Evolutionary conservation across 2,888 invertebrate species (phyloP).

Genomic region (Heteromurus nitidus): DNA sequence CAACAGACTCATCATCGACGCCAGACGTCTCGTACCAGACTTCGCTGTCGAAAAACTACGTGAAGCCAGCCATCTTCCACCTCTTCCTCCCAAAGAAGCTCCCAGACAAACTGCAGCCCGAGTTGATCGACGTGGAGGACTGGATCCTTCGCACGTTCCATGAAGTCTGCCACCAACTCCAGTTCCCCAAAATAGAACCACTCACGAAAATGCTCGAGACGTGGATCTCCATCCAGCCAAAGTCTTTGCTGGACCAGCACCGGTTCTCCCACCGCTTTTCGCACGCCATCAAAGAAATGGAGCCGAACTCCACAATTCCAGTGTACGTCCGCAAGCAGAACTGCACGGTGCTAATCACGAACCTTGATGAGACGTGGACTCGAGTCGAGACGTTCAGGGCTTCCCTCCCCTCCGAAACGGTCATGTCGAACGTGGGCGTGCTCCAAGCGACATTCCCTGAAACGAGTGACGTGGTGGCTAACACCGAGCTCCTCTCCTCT

Average conservation of each 20-base stretch:
- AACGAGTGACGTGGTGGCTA: slow-evolving; percentile 18
- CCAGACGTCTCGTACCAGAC: too few species aligned
- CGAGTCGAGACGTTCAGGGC: slow-evolving; percentile 46
- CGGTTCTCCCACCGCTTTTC: slow-evolving; percentile 11
- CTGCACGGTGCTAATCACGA: slow-evolving; percentile 16
- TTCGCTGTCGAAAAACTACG: too few species aligned
- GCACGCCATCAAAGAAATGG: not conserved
- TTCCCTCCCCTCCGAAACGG: slow-evolving; percentile 21
- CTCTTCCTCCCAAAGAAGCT: slow-evolving; percentile 39
- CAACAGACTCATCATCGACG: not conserved
- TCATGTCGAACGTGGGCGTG: slow-evolving; percentile 32
- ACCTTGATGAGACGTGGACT: not conserved
- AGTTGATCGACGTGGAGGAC: slow-evolving; percentile 22
- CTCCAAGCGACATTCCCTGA: slow-evolving; percentile 21
- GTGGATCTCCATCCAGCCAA: slow-evolving; percentile 27
- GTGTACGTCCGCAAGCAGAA: slow-evolving; percentile 41
- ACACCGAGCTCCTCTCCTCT: slow-evolving; percentile 19
- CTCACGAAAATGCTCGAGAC: slow-evolving; percentile 27
- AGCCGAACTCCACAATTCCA: slow-evolving; percentile 11
- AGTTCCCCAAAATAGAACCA: not conserved
- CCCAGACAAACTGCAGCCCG: slow-evolving; percentile 11
- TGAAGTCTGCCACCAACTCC: not conserved
- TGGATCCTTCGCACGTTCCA: slow-evolving; percentile 17
- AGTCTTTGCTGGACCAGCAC: not conserved
- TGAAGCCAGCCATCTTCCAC: slow-evolving; percentile 22